Evolutionary conservation across 2,113 vertebrate species (phyloP), one percentile per base, ranked within the genome.

Genomic region (Mesitornis unicolor): DNA sequence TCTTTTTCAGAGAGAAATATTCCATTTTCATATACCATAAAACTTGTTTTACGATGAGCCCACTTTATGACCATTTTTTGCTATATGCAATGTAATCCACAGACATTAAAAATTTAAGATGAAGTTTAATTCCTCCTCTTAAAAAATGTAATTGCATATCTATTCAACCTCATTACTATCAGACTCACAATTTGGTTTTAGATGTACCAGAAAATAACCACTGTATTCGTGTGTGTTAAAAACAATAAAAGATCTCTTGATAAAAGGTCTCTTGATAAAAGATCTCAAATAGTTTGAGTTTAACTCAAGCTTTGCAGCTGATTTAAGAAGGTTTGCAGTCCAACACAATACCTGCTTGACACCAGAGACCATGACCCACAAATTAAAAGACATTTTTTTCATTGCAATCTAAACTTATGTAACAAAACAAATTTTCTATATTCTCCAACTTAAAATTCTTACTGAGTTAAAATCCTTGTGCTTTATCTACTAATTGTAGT

Each of bases 61-160:
- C 28, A 59, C n/a, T 76, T 93, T 79, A 85, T 42, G 38, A 61
- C 6, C 2, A 9, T 25, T 89, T 87, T 78, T 93, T 78, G 13
- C 25, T 87, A 21, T 59, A 80, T 69, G 35, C 11, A 54, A 4
- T 28, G 33, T 38, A 83, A 94, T 67, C 14, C n/a, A 65, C 26
- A 77, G 29, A 22, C 70, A 83, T 90, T 88, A 95, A 90, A 93
- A 86, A 74, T 93, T 65, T 65, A 91, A 51, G 22, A 69, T 65
- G 48, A 42, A 22, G 36, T 65, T 94, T 87, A 82, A 57, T 85
- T 87, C 76, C 87, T 69, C n/a, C 67, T 89, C 57, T 76, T 89
- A 65, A 94, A 91, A 81, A 76, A 25, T 26, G n/a, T 69, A 93
- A 93, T 80, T 87, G n/a, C 45, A 20, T 60, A 70, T 53, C 29